phyloP scores from a whole-genome alignment of 2,113 vertebrate species.

The Istiophorus platypterus region DNA sequence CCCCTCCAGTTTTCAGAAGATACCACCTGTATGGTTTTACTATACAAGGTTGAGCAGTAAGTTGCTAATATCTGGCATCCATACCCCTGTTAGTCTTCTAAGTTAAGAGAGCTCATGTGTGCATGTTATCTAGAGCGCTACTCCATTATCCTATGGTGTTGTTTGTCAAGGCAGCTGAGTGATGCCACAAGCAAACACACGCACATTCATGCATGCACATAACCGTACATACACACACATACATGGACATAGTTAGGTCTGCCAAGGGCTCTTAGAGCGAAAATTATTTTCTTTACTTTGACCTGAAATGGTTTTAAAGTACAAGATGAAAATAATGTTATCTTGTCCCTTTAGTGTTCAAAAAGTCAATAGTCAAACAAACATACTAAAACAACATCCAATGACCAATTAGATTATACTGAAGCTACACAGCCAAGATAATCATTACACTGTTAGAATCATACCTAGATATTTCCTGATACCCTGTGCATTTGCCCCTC shows the following conservation, averaged over 20 bases:
- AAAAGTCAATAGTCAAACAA: not conserved
- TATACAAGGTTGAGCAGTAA: not conserved
- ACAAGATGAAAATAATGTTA: not conserved
- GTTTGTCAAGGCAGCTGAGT: constrained; percentile 38
- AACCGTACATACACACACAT: not conserved
- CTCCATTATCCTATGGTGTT: constrained; percentile 39
- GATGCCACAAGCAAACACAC: constrained; percentile 14
- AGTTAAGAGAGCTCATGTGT: constrained; percentile 46
- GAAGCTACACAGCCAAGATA: not conserved
- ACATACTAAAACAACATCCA: not conserved
- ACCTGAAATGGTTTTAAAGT: not conserved
- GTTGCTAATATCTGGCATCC: constrained; percentile 7
- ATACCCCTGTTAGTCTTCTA: constrained; percentile 7
- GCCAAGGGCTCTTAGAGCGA: not conserved
- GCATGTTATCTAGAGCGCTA: constrained; percentile 50
- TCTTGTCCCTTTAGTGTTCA: not conserved
- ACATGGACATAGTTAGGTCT: not conserved
- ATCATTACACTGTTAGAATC: not conserved
- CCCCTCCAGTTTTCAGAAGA: constrained; percentile 13
- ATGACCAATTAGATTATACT: constrained; percentile 10
- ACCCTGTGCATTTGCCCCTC: constrained; percentile 26
- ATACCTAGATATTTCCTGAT: constrained; percentile 9
- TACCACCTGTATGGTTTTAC: not conserved
- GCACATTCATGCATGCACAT: not conserved
- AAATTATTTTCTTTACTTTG: constrained; percentile 19